Base-by-base conservation (phyloP, 2,888 invertebrate genomes). In the Sinhomidia bicolor region DNA sequence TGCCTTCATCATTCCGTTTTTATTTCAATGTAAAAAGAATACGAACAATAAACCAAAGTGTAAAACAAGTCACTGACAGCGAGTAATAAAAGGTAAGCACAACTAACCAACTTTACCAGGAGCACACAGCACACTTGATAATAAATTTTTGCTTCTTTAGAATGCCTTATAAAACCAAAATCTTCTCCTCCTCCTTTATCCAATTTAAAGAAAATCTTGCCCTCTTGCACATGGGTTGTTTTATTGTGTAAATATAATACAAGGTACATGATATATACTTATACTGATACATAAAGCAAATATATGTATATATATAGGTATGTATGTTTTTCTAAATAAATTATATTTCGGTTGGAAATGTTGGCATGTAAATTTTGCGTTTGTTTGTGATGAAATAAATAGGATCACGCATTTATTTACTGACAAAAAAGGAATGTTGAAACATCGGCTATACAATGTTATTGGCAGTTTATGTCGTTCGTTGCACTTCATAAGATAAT, bases 391-490 rank as follows among this genome's bases (percentile, higher is more conserved):
- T 60, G 23, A 23, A 32, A n/a, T 65, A 14, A 10, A 14, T 41
- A 32, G 47, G 10, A 44, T 23, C 76, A 76, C 54, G 76, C 12
- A 76, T 51, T 26, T 51, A 76, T 47, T 51, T 76, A 17, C 76
- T 76, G 76, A 76, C 76, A 36, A 76, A 76, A 76, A 76, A 76
- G 76, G 76, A 76, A 76, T 51, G 76, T 51, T 51, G 76, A 76
- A 76, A 51, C 51, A 76, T 76, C 29, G n/a, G 47, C 14, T 14
- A 20, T n/a, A 74, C 74, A 47, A 47, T 51, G 74, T 83, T 71
- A 44, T 74, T 57, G 76, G 36, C 51, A 26, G 81, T 47, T 81
- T 81, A 47, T 47, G 62, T 85, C 85, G 85, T 85, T 85, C 85
- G 74, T 85, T 85, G 85, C 85, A 78, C 85, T 78, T 74, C 32